A percentile compares a stretch with the other conserved stretches of the same genome.
These are phyloP conservation scores for Rhyacophila evoluta DNA, from an alignment of 2,888 invertebrate genomes.

Conservation along the genomic window DNA sequence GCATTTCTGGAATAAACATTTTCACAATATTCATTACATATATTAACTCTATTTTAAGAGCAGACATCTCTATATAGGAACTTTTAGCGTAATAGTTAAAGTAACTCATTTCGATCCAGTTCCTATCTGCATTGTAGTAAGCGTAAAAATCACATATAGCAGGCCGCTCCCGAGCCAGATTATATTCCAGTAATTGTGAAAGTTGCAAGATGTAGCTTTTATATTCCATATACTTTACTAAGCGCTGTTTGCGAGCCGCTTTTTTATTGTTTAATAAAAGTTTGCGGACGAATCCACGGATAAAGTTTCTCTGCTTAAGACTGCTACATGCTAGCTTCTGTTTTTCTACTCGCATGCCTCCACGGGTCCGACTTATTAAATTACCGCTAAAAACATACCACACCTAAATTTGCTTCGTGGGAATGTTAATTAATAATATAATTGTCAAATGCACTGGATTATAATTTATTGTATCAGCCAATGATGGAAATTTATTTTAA, in stretches of 20 bases:
- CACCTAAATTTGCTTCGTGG: too few relatives aligned
- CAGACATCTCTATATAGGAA: too few relatives aligned
- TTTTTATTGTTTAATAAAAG: constrained; percentile 49
- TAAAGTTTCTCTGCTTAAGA: constrained; percentile 27
- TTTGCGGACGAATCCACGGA: constrained; percentile 27
- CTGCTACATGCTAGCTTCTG: neutral
- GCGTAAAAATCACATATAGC: neutral
- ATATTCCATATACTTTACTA: constrained; percentile 5
- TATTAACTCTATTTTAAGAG: too few relatives aligned
- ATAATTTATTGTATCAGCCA: too few relatives aligned
- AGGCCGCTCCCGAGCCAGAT: neutral
- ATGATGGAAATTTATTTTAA: too few relatives aligned
- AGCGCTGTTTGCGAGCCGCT: constrained; percentile 35
- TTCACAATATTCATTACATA: too few relatives aligned
- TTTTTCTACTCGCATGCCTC: neutral
- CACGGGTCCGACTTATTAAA: too few relatives aligned
- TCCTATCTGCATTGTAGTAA: neutral
- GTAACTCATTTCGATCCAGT: neutral
- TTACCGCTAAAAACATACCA: too few relatives aligned
- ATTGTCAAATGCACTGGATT: too few relatives aligned
- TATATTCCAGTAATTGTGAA: constrained; percentile 31
- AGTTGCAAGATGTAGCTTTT: constrained; percentile 32
- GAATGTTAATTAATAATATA: too few relatives aligned
- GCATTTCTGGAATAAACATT: too few relatives aligned
- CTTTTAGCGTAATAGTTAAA: neutral